Conservation (phyloP, 2,113 vertebrate species). For the Tursiops truncatus region DNA sequence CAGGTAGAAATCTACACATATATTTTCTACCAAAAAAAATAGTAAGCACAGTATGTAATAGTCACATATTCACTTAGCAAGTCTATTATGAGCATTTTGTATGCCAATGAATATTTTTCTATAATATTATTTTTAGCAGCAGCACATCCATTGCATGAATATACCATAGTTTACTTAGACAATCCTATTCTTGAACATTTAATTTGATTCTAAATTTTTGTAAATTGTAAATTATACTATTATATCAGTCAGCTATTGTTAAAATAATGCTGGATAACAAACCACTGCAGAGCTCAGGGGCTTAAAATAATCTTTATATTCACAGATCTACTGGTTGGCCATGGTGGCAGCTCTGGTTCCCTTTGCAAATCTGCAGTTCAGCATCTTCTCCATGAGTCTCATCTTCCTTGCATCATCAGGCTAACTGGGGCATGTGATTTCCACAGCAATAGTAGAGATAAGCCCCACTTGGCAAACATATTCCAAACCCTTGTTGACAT, state of each 20-base stretch:
- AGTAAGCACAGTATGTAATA: not conserved
- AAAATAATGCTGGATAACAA: not conserved
- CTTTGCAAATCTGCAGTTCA: not conserved
- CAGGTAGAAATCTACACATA: not conserved
- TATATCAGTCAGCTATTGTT: not conserved
- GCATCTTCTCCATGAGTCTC: not conserved
- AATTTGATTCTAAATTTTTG: not conserved
- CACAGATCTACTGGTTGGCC: no score
- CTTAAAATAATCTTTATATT: not conserved
- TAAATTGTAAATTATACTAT: not conserved
- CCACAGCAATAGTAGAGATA: not conserved
- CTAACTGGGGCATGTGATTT: not conserved
- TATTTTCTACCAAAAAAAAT: not conserved
- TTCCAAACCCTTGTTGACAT: not conserved
- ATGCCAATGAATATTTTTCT: not conserved
- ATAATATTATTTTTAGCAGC: not conserved
- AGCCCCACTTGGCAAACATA: not conserved
- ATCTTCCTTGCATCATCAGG: not conserved
- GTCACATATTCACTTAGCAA: not conserved
- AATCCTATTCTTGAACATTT: not conserved
- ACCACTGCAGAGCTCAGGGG: not conserved
- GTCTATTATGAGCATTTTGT: not conserved
- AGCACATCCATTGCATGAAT: not conserved
- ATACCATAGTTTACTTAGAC: not conserved
- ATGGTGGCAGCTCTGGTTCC: not conserved